Conservation (phyloP, 2,797 vertebrate species). For the Melanogrammus aeglefinus region DNA sequence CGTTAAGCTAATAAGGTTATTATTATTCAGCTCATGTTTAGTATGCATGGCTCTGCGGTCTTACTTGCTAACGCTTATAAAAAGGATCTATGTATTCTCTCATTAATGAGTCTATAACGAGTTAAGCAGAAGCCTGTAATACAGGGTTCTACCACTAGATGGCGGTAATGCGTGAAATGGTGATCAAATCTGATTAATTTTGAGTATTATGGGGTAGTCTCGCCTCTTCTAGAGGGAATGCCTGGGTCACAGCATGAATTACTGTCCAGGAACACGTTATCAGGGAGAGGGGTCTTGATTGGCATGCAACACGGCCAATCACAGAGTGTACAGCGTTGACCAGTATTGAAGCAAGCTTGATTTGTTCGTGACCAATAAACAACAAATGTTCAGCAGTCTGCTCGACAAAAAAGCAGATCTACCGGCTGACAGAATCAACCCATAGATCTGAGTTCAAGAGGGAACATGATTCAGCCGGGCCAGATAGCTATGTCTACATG, state of each 20-base stretch:
- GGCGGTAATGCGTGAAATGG: neutral
- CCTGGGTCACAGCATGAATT: too few species aligned
- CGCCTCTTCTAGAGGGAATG: too few species aligned
- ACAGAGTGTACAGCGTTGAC: too few species aligned
- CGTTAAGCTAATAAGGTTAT: neutral
- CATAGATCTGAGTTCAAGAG: neutral
- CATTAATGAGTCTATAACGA: neutral
- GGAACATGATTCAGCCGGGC: neutral
- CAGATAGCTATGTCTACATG: neutral
- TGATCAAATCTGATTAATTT: neutral
- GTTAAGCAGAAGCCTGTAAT: neutral
- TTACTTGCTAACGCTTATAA: neutral
- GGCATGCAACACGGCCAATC: too few species aligned
- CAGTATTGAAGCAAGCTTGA: neutral
- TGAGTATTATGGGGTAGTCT: neutral
- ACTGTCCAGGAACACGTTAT: too few species aligned
- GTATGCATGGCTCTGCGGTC: neutral
- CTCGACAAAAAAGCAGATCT: too few species aligned
- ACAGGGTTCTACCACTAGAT: neutral
- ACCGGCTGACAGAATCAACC: neutral
- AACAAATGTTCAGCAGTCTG: neutral
- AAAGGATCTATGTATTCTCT: neutral
- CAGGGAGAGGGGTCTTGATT: too few species aligned
- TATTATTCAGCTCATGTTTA: constrained; percentile 3
- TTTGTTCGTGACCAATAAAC: neutral